Conservation (phyloP, 2,888 invertebrate species). For the Megaustenia siamemsis region DNA sequence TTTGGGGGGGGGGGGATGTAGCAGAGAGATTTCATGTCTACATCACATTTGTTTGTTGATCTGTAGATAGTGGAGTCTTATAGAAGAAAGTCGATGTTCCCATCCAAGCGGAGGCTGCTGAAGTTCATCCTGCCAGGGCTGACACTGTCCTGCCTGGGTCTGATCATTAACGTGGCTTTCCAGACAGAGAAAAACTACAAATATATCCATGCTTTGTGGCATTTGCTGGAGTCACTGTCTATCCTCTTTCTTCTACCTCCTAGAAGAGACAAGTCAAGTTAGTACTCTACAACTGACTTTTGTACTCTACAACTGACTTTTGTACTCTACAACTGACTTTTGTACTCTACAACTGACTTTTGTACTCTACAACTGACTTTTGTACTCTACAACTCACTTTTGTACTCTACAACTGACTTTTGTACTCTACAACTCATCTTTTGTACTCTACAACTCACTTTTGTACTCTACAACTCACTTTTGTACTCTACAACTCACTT, state of each 20-base stretch:
- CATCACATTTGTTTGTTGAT: background rate
- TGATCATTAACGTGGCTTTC: slow-evolving; percentile 88
- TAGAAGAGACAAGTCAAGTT: slow-evolving; percentile 13
- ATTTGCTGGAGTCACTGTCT: slow-evolving; percentile 58
- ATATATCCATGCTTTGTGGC: slow-evolving; percentile 92
- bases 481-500: no score
- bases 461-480: no score
- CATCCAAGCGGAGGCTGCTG: slow-evolving; percentile 84
- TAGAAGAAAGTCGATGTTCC: slow-evolving; percentile 83
- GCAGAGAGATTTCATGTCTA: no score
- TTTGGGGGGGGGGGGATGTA: background rate
- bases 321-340: no score
- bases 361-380: no score
- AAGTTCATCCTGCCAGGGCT: slow-evolving; percentile 83
- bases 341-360: no score
- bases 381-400: no score
- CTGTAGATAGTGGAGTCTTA: slow-evolving; percentile 83
- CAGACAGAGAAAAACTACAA: slow-evolving; percentile 92
- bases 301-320: no score
- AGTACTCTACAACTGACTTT: no score
- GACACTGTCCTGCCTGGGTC: slow-evolving; percentile 86
- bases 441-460: no score
- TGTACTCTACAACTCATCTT: no score
- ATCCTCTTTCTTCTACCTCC: slow-evolving; percentile 49
- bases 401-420: no score